Percentiles rank a stretch among this genome's conserved stretches.
Conservation (phyloP, 2,797 vertebrate genomes). For the Clarias pachynema region DNA sequence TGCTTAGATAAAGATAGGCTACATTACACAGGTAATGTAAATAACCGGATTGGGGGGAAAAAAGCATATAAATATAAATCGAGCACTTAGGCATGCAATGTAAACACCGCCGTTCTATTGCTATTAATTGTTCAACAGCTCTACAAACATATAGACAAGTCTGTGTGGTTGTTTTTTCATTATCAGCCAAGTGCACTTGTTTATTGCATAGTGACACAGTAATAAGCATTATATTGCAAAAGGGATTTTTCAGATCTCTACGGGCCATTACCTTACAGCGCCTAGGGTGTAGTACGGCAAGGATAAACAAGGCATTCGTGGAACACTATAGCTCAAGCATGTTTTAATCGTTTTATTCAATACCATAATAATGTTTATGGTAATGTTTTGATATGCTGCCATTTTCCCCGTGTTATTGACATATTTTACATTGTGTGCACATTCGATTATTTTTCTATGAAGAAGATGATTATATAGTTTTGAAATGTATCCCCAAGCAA, state of each 20-base stretch:
- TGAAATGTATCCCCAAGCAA: neutral
- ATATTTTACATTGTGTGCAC: neutral
- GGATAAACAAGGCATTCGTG: slow-evolving; percentile 19
- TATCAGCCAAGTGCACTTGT: slow-evolving; percentile 28
- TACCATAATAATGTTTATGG: neutral
- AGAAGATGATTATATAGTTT: neutral
- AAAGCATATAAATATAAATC: slow-evolving; percentile 1
- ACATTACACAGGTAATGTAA: neutral
- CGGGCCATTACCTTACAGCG: slow-evolving; percentile 24
- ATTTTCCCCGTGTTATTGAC: neutral
- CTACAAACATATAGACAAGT: neutral
- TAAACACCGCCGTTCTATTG: slow-evolving; percentile 10
- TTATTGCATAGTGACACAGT: slow-evolving; percentile 30
- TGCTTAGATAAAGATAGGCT: neutral
- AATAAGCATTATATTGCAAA: slow-evolving; percentile 38
- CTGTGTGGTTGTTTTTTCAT: slow-evolving; percentile 20
- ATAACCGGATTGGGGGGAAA: neutral
- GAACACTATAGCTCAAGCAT: neutral
- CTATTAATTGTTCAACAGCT: slow-evolving; percentile 26
- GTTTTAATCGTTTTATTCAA: neutral
- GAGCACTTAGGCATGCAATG: neutral
- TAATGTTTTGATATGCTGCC: neutral
- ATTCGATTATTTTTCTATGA: neutral
- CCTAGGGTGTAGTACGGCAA: slow-evolving; percentile 9
- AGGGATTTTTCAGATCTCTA: slow-evolving; percentile 37